Evolutionary conservation across 2,888 invertebrate species (phyloP).

Genomic region (Scaptomyza parva): DNA sequence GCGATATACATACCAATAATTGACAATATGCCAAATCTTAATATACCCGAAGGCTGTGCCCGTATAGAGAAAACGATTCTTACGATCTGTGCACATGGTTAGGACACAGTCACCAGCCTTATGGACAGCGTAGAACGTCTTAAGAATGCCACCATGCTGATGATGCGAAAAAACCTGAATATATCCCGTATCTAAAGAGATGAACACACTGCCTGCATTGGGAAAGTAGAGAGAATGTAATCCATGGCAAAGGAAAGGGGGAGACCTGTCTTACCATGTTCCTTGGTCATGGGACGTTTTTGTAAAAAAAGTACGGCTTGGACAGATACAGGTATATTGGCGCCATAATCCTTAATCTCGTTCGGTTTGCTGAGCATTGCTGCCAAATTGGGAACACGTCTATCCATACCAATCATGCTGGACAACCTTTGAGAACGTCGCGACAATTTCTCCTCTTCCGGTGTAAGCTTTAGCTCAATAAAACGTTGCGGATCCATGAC

Average conservation of each 20-base stretch:
- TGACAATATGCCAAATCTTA: conserved; percentile 91
- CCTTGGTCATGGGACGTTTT: conserved; percentile 86
- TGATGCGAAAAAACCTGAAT: conserved; percentile 94
- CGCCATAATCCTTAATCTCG: conserved; percentile 47
- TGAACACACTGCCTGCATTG: conserved; percentile 88
- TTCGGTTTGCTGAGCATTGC: conserved; percentile 17
- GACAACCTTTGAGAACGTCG: conserved; percentile 44
- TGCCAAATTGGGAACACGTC: conserved; percentile 3
- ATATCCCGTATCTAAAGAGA: conserved; percentile 90
- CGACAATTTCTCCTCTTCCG: conserved; percentile 43
- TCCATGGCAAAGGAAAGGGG: too few relatives aligned
- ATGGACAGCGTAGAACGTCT: conserved; percentile 90
- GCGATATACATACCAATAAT: conserved; percentile 86
- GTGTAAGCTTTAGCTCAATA: conserved; percentile 74
- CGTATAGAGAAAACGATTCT: conserved; percentile 90
- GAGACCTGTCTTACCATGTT: conserved; percentile 80
- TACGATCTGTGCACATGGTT: conserved; percentile 89
- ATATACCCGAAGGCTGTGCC: conserved; percentile 91
- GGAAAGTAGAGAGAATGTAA: neutral
- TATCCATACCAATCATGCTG: neutral
- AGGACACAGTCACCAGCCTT: conserved; percentile 87
- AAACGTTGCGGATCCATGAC: conserved; percentile 84
- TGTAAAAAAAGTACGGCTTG: conserved; percentile 89
- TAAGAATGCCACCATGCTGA: conserved; percentile 89
- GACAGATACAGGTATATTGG: conserved; percentile 86